Percentiles rank a stretch among this genome's conserved stretches.
Evolutionary conservation across 2,888 invertebrate genomes (phyloP).

Genomic region (Chouioia cunea): DNA sequence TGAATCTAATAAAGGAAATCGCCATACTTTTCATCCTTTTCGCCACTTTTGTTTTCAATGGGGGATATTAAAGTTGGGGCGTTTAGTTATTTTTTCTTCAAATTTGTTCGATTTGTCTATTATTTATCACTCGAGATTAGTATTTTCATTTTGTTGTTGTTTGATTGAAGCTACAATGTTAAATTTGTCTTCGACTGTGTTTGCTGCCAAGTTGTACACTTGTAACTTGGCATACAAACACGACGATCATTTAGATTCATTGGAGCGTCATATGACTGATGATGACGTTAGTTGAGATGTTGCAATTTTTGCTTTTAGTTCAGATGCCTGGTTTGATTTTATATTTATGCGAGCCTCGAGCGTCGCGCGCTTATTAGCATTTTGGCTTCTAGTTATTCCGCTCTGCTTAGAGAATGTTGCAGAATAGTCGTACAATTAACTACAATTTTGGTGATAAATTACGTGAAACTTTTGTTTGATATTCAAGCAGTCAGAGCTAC

Average conservation of each 20-base stretch:
- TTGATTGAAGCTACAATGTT: conserved; percentile 7
- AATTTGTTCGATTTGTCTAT: conserved; percentile 31
- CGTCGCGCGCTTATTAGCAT: too few relatives aligned
- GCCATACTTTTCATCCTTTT: conserved; percentile 21
- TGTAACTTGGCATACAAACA: conserved; percentile 2
- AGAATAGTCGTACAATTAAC: too few relatives aligned
- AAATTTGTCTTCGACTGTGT: background rate
- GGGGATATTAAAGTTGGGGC: conserved; percentile 20
- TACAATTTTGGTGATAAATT: too few relatives aligned
- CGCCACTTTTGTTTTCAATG: background rate
- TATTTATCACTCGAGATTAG: background rate
- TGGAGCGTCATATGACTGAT: too few relatives aligned
- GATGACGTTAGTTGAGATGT: background rate
- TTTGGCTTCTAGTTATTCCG: too few relatives aligned
- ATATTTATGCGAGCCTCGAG: too few relatives aligned
- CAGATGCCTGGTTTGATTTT: too few relatives aligned
- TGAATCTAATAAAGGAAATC: conserved; percentile 35
- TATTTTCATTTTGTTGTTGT: background rate
- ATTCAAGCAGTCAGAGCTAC: too few relatives aligned
- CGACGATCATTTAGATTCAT: background rate
- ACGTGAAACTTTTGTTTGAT: too few relatives aligned
- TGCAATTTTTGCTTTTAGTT: too few relatives aligned
- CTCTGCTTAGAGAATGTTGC: too few relatives aligned
- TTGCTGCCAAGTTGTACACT: conserved; percentile 11
- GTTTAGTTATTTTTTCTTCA: conserved; percentile 3